Evolutionary conservation across 2,888 invertebrate genomes (phyloP).

Genomic region (Stenchaetothrips biformis): DNA sequence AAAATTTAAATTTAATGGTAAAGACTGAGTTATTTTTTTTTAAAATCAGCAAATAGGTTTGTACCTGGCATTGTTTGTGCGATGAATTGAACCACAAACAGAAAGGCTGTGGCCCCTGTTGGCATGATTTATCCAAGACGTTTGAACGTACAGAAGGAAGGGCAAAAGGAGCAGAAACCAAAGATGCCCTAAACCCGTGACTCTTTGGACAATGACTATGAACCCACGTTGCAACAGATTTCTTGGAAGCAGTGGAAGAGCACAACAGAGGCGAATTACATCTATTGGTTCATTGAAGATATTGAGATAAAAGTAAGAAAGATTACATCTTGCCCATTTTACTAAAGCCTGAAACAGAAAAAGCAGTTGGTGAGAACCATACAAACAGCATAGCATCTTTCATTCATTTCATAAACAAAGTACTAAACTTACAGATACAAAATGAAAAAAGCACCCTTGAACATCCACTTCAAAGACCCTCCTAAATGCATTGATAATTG

Average conservation of each 20-base stretch:
- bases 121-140: not conserved
- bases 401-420: too few relatives aligned
- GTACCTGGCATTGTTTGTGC: not conserved
- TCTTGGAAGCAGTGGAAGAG: not conserved
- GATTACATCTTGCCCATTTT: too few relatives aligned
- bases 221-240: not conserved
- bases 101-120: not conserved
- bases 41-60: not conserved
- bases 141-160: too few relatives aligned
- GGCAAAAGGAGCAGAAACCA: not conserved
- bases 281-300: too few relatives aligned
- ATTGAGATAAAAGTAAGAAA: too few relatives aligned
- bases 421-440: not conserved
- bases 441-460: constrained; percentile 1
- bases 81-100: not conserved
- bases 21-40: not conserved
- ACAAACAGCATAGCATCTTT: too few relatives aligned
- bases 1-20: too few relatives aligned
- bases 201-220: not conserved
- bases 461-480: not conserved
- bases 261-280: too few relatives aligned
- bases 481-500: not conserved
- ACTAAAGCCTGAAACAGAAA: too few relatives aligned
- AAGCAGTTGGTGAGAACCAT: too few relatives aligned
- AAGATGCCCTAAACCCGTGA: not conserved